Evolutionary conservation across 1,140 invertebrate species (phyloP), one percentile per base, ranked within the genome.

Genomic region (Uloborus diversus): DNA sequence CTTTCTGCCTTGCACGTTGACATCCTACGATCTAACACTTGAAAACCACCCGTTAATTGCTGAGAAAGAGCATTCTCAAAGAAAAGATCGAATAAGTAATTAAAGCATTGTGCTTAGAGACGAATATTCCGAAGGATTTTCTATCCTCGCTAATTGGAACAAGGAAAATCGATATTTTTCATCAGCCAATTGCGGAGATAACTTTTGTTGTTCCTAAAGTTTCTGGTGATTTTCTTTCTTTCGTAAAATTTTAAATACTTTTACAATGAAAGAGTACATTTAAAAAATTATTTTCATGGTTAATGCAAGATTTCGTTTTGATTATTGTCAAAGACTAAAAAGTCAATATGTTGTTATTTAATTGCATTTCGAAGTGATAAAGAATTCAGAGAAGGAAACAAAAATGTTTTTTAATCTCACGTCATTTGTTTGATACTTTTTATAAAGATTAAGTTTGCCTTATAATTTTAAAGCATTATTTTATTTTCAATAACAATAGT

Each of bases 81-180:
- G 47, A 66, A 78, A 78, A 66, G 49, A 53, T 76, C 59, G 47
- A 76, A 64, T 65, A 66, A 78, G 73, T 78, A 78, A 78, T 78
- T 78, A 78, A 78, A 78, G 73, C 73, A 56, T 65, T 65, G 73
- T 66, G 62, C 73, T 78, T 66, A 30, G 42, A 78, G 62, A 30
- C n/a, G 73, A 78, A 78, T 65, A 37, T 61, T 53, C 49, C 33
- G 27, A 78, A 56, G 62, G 42, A 65, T 78, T 78, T 78, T 42
- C 73, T 78, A 65, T 78, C 42, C 49, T 25, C 73, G 66, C 59
- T 78, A 78, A 78, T 78, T 78, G 73, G 73, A 66, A 78, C 65
- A 65, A 65, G 61, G 73, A 65, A 78, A 78, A 78, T 78, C 73
- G 49, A 78, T 78, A 78, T 4, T 65, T 78, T 78, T 51, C 73